phyloP scores from a whole-genome alignment of 2,888 invertebrate genomes.

The Aphrophora alni region DNA sequence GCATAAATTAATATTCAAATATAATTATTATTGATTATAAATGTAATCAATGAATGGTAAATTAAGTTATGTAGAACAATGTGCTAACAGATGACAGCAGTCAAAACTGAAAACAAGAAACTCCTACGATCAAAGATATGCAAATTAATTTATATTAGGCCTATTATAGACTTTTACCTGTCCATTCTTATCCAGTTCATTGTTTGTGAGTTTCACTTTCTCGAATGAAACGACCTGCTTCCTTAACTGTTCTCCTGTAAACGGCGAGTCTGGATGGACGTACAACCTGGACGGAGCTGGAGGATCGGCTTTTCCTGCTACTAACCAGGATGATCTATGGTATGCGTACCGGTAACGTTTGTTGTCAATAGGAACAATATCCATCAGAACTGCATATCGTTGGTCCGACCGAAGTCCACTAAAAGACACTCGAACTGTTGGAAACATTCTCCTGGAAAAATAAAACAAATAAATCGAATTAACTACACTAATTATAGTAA shows the following conservation, averaged over 20 bases:
- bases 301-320: slow-evolving; percentile 82
- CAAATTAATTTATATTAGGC: too few species aligned
- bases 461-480: background rate
- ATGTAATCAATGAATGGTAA: too few species aligned
- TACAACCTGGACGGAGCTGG: slow-evolving; percentile 75
- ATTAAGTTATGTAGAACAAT: too few species aligned
- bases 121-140: too few species aligned
- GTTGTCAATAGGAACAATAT: slow-evolving; percentile 81
- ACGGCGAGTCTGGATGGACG: slow-evolving; percentile 80
- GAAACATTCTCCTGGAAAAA: slow-evolving; percentile 77
- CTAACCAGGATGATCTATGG: slow-evolving; percentile 81
- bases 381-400: slow-evolving; percentile 76
- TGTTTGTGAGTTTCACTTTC: slow-evolving; percentile 84
- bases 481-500: too few species aligned
- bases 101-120: too few species aligned
- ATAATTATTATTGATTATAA: too few species aligned
- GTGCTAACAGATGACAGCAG: too few species aligned
- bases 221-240: slow-evolving; percentile 83
- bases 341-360: slow-evolving; percentile 82
- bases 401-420: slow-evolving; percentile 70
- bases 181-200: slow-evolving; percentile 79
- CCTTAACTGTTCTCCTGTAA: slow-evolving; percentile 75
- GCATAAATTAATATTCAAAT: too few species aligned
- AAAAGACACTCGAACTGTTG: slow-evolving; percentile 77
- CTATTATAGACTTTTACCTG: slow-evolving; percentile 44